A percentile compares a stretch with the other conserved stretches of the same genome.
These are phyloP conservation scores for Acanthiza pusilla DNA, from an alignment of 2,797 vertebrate species.

Conservation along the genomic window DNA sequence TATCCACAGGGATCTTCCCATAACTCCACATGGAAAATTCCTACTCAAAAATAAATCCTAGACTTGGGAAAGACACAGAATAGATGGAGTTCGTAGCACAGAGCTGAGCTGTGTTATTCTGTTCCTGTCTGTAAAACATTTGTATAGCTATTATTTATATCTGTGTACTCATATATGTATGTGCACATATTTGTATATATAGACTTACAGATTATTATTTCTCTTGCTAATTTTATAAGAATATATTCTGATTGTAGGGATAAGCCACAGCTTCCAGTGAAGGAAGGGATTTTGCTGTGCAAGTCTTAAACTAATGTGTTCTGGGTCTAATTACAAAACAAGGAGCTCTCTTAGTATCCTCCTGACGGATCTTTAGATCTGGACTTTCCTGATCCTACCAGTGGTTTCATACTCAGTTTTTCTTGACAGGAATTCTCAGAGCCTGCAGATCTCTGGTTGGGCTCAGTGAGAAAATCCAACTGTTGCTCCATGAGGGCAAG, in stretches of 20 bases:
- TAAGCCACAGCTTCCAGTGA: not conserved
- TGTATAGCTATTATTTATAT: not conserved
- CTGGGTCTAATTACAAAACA: not conserved
- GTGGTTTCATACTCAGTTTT: not conserved
- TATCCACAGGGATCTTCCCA: not conserved
- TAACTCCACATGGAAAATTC: constrained; percentile 6
- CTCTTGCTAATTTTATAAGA: not conserved
- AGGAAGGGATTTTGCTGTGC: not conserved
- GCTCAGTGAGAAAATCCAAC: not conserved
- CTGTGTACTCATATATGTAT: not conserved
- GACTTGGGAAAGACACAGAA: not conserved
- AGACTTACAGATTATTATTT: not conserved
- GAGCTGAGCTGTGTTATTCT: not conserved
- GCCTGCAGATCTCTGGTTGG: not conserved
- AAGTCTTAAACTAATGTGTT: not conserved
- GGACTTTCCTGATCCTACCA: not conserved
- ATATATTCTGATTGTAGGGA: not conserved
- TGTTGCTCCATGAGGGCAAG: fast-evolving
- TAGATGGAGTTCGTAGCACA: not conserved
- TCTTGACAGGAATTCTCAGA: not conserved
- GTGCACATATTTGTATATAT: not conserved
- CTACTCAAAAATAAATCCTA: not conserved
- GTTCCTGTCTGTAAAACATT: not conserved
- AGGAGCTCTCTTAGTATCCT: not conserved
- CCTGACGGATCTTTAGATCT: not conserved